These are phyloP conservation scores for Drosophila arizonae DNA, from an alignment of 1,140 invertebrate species.

Conservation along the genomic window DNA sequence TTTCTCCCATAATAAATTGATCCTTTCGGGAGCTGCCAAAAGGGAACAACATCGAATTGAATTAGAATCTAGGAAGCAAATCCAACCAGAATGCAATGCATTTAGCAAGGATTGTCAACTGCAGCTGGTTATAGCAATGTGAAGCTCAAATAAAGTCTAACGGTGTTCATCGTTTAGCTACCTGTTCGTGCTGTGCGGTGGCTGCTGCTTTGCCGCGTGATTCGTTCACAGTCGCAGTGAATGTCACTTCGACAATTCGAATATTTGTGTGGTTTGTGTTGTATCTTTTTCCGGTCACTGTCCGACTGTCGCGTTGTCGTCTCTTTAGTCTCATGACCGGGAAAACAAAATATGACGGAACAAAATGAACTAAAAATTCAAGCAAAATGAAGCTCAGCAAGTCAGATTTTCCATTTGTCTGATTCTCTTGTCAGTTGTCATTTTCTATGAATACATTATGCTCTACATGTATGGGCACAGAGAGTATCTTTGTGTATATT, in stretches of 20 bases:
- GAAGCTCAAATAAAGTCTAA: not conserved
- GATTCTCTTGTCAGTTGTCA: constrained; percentile 74
- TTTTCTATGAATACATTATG: constrained; percentile 76
- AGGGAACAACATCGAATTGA: no score
- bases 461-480: not conserved
- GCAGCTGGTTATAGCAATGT: not conserved
- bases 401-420: constrained; percentile 76
- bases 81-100: not conserved
- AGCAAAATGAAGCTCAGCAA: constrained; percentile 37
- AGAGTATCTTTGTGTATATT: not conserved
- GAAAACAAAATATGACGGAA: constrained; percentile 13
- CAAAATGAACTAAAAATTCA: constrained; percentile 19
- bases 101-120: not conserved
- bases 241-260: constrained; percentile 68
- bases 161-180: not conserved
- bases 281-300: constrained; percentile 14
- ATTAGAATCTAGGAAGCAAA: no score
- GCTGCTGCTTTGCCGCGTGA: constrained; percentile 11
- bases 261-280: constrained; percentile 72
- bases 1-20: no score
- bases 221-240: constrained; percentile 55
- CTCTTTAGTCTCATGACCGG: constrained; percentile 17
- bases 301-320: constrained; percentile 27
- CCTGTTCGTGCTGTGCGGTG: not conserved
- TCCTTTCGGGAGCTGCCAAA: no score